Conservation (phyloP, 2,797 vertebrate species). For the Spinus pinus region DNA sequence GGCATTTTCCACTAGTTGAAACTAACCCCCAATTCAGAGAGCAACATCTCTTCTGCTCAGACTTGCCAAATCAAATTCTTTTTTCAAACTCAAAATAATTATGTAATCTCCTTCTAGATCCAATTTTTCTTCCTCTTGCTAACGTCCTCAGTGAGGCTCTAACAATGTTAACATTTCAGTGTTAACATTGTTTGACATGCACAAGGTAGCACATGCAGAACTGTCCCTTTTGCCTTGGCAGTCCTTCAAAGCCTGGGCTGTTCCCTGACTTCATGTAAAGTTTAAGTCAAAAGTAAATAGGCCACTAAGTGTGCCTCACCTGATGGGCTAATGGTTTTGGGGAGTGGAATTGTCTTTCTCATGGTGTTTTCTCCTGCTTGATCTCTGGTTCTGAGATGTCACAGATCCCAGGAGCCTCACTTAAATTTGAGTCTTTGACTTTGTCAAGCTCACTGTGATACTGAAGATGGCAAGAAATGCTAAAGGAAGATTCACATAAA, state of each 20-base stretch:
- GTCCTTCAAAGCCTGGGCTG: background rate
- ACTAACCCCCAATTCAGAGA: background rate
- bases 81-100: background rate
- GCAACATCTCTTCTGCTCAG: background rate
- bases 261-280: background rate
- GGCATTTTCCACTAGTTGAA: background rate
- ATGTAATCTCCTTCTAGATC: background rate
- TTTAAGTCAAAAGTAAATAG: background rate
- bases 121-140: background rate
- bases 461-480: background rate
- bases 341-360: background rate
- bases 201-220: background rate
- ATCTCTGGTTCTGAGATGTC: background rate
- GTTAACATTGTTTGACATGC: background rate
- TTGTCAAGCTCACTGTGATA: background rate
- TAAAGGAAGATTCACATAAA: background rate
- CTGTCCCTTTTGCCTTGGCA: background rate
- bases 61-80: slow-evolving; percentile 14
- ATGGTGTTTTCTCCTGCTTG: background rate
- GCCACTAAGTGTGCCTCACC: background rate
- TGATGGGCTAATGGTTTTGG: background rate
- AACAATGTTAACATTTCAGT: background rate
- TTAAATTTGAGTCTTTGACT: background rate
- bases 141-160: background rate
- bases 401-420: background rate